phyloP scores from a whole-genome alignment of 2,797 vertebrate species.

The Dendrocincla tyrannina region DNA sequence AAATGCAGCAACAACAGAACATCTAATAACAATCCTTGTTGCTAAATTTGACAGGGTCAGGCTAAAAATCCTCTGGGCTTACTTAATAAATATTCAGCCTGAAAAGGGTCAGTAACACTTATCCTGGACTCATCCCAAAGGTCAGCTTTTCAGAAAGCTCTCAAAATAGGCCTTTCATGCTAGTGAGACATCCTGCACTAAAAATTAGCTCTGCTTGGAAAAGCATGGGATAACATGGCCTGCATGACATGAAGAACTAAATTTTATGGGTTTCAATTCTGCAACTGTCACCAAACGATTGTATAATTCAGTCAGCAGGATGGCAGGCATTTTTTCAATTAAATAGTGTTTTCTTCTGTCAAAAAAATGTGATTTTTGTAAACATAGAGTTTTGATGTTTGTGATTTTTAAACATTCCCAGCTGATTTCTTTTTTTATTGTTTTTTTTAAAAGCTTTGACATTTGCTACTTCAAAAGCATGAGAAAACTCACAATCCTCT shows the following conservation, averaged over 20 bases:
- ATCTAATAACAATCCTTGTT: background rate
- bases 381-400: background rate
- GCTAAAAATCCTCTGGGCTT: background rate
- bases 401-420: background rate
- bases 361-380: slow-evolving; percentile 27
- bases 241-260: background rate
- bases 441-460: background rate
- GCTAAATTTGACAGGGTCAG: slow-evolving; percentile 9
- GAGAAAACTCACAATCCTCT: background rate
- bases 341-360: background rate
- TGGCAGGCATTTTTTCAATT: slow-evolving; percentile 22
- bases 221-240: background rate
- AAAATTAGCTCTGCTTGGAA: background rate
- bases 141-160: background rate
- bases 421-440: background rate
- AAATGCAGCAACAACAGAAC: background rate
- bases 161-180: background rate
- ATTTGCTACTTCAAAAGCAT: background rate
- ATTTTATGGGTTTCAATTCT: slow-evolving; percentile 35
- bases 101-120: slow-evolving; percentile 14
- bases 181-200: background rate
- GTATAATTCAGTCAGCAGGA: background rate
- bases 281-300: slow-evolving; percentile 7
- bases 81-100: slow-evolving; percentile 4
- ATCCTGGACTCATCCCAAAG: background rate